A percentile compares a stretch with the other conserved stretches of the same genome.
phyloP scores from a whole-genome alignment of 37 sponge, comb jelly and placozoan genomes.

The Spongilla lacustris region DNA sequence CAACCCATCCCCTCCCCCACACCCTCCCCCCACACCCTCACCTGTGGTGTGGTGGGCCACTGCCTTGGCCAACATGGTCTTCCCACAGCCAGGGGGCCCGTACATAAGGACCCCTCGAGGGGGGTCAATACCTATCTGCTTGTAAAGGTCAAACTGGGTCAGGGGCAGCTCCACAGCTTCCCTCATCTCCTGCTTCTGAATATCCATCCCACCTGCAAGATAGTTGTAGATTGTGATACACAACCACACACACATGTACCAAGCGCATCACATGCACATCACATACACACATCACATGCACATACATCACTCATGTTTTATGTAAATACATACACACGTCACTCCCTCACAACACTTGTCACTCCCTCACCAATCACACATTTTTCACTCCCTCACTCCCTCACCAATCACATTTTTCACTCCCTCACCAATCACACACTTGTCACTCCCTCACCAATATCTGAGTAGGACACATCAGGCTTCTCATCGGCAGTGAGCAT shows the following conservation, averaged over 20 bases:
- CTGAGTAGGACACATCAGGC: slow-evolving; percentile 89
- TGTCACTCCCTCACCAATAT: slow-evolving; percentile 88
- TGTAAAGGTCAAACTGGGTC: slow-evolving; percentile 96
- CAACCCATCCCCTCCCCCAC: background rate
- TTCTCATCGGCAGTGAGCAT: slow-evolving; percentile 95
- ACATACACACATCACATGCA: background rate
- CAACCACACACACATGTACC: background rate
- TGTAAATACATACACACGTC: too few relatives aligned
- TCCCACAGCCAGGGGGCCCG: slow-evolving; percentile 99
- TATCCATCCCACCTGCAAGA: slow-evolving; percentile 91
- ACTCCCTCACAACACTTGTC: background rate
- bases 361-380: background rate
- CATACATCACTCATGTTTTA: background rate
- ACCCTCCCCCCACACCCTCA: background rate
- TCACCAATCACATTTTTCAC: background rate
- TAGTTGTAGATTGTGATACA: background rate
- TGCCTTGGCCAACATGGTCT: slow-evolving; percentile 98
- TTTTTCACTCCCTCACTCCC: too few relatives aligned
- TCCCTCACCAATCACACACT: background rate
- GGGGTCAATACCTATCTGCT: slow-evolving; percentile 99
- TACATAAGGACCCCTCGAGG: slow-evolving; percentile 98
- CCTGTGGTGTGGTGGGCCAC: slow-evolving; percentile 93
- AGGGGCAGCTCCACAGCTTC: slow-evolving; percentile 98
- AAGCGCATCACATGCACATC: background rate
- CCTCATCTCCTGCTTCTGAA: slow-evolving; percentile 97